A percentile compares a stretch with the other conserved stretches of the same genome.
These are phyloP conservation scores for Dasysyrphus albostriatus DNA, from an alignment of 2,888 invertebrate genomes.

Conservation along the genomic window DNA sequence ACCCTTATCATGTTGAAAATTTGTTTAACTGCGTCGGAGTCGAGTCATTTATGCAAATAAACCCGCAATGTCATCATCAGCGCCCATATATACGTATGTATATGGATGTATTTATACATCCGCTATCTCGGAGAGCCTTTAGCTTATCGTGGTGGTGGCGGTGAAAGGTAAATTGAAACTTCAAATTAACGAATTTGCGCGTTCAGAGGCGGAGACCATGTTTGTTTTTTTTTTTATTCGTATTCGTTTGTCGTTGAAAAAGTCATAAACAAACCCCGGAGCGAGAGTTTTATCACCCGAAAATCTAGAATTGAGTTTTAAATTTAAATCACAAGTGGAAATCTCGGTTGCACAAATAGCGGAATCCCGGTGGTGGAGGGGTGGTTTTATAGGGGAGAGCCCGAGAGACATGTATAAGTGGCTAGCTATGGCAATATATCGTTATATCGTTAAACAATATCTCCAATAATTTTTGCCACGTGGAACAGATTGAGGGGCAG, in stretches of 20 bases:
- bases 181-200: slow-evolving; percentile 75
- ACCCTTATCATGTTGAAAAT: slow-evolving; percentile 76
- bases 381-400: not conserved
- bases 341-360: not conserved
- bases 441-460: slow-evolving; percentile 49
- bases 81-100: slow-evolving; percentile 1
- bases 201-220: slow-evolving; percentile 61
- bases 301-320: slow-evolving; percentile 42
- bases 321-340: slow-evolving; percentile 29
- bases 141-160: slow-evolving; percentile 38
- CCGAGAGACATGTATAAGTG: slow-evolving; percentile 34
- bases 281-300: slow-evolving; percentile 72
- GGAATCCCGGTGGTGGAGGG: not conserved
- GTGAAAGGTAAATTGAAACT: slow-evolving; percentile 75
- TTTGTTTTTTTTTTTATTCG: slow-evolving; percentile 34
- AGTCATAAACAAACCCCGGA: slow-evolving; percentile 58
- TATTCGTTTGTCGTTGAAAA: not conserved
- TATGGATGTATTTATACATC: not conserved
- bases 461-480: slow-evolving; percentile 57
- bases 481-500: slow-evolving; percentile 44
- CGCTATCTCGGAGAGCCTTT: slow-evolving; percentile 25
- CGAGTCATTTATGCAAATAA: slow-evolving; percentile 76
- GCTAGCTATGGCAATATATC: slow-evolving; percentile 8
- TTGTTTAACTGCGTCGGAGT: slow-evolving; percentile 75
- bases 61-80: slow-evolving; percentile 73